These are phyloP conservation scores for Aptenodytes forsteri DNA, from an alignment of 2,113 vertebrate genomes.

Conservation along the genomic window DNA sequence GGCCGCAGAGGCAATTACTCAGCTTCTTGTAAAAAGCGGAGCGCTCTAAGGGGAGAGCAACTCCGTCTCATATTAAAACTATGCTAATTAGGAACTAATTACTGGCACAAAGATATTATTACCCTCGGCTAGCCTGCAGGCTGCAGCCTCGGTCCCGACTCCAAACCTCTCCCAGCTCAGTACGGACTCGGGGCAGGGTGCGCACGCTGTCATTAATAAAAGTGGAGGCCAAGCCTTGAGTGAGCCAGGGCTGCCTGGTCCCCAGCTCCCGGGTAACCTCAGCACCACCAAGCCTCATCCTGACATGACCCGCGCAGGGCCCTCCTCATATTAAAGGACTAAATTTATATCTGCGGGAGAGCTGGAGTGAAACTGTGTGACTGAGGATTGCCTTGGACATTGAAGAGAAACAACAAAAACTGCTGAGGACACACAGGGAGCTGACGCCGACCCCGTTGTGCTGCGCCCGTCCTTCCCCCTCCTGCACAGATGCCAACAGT, in stretches of 20 bases:
- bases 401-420: not conserved
- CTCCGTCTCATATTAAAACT: not conserved
- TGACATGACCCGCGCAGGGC: not conserved
- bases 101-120: not conserved
- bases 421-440: not conserved
- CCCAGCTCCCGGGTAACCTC: not conserved
- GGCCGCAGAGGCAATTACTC: not conserved
- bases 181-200: not conserved
- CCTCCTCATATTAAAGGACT: not conserved
- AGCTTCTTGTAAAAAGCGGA: not conserved
- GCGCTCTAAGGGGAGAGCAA: not conserved
- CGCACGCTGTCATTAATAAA: rapidly evolving
- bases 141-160: not conserved
- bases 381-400: not conserved
- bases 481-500: not conserved
- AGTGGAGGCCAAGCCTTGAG: not conserved
- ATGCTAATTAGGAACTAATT: slow-evolving; percentile 46
- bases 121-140: not conserved
- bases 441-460: rapidly evolving
- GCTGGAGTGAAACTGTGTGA: not conserved
- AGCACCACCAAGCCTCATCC: not conserved
- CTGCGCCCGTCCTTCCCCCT: not conserved
- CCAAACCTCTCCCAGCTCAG: not conserved
- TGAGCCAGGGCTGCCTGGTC: not conserved
- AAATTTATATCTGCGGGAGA: not conserved